Evolutionary conservation across 2,888 invertebrate species (phyloP), one percentile per base, ranked within the genome.

Genomic region (Lasioglossum calceatum): DNA sequence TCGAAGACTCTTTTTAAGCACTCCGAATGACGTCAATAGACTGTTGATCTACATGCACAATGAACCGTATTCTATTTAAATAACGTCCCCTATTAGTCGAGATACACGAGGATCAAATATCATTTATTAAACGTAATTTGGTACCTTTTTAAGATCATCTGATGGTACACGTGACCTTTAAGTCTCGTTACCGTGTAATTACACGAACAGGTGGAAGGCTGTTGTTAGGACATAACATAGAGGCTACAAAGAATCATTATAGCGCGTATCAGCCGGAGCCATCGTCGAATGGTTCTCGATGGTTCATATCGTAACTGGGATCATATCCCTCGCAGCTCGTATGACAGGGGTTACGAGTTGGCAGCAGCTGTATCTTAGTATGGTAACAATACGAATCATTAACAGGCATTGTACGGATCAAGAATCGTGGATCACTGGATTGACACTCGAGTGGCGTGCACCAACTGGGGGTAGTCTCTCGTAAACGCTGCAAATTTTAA

Each of bases 361-460:
- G 39, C 10, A 23, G 39, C 19, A 19, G 61, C 32, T 36, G 32
- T 32, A 23, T 23, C 70, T 70, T 42, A 39, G 19, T 8, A 23
- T 39, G 23, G 70, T 39, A 70, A 70, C 70, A 70, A 44, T 72
- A 39, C 23, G 70, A 39, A 70, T 70, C 39, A 70, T 70, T 70
- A 70, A 70, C 36, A 36, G 70, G n/a, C 39, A 70, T 70, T 70
- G 70, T 70, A 36, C 70, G n/a, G 39, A 39, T 23, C 39, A 70
- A 70, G 70, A 36, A 70, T 70, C 70, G 36, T 39, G 70, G 70
- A 70, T 42, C 39, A 10, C 39, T 10, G 70, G 70, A 70, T 70
- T 39, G 70, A 23, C 70, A 36, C 36, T 67, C 67, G 67, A 67
- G 67, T 44, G 42, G 12, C 42, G 42, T 12, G 42, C 19, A 16